Base-by-base conservation (phyloP, 2,113 vertebrate genomes). In the Excalfactoria chinensis region DNA sequence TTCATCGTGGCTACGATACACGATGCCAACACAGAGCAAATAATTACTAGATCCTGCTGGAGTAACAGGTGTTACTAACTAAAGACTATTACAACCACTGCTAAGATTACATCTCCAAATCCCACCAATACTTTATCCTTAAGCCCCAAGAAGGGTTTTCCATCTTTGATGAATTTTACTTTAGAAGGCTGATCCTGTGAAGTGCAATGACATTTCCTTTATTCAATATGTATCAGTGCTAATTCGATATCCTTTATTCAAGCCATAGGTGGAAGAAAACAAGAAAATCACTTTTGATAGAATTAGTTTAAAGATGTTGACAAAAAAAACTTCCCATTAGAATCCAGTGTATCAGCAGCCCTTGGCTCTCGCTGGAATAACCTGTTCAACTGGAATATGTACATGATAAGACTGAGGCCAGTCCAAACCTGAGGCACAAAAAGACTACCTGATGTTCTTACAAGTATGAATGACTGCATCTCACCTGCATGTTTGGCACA, bases 311-410 rank as follows among this genome's bases (percentile, higher is more conserved):
- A 64, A 81, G 23, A 46, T 40, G n/a, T 23, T 35, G 13, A 72
- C 34, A 7, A 41, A 63, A 63, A 66, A 55, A 14, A 17, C 21
- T 89, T 90, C 30, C 56, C 49, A 94, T 25, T 62, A 74, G 59
- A 92, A 88, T 73, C 20, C 43, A 72, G 21, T 26, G 37, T n/a
- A 82, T 13, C 55, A 89, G 56, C 60, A 64, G 80, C 63, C 66
- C 74, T 76, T 63, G 46, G 41, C 15, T 87, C 49, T 59, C n/a
- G 16, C 74, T 59, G 75, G 87, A 95, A 76, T 71, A 93, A 94
- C 94, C 85, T 91, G 94, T 92, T 87, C 71, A 68, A 81, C 87
- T 83, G 75, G 84, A 92, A 88, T 30, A 83, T n/a, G 75, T 8
- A 59, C 20, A 82, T 60, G 40, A 37, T 43, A 79, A 3, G 34